A percentile compares a stretch with the other conserved stretches of the same genome.
These are phyloP conservation scores for Perognathus longimembris DNA, from an alignment of 2,113 vertebrate species.

Conservation along the genomic window DNA sequence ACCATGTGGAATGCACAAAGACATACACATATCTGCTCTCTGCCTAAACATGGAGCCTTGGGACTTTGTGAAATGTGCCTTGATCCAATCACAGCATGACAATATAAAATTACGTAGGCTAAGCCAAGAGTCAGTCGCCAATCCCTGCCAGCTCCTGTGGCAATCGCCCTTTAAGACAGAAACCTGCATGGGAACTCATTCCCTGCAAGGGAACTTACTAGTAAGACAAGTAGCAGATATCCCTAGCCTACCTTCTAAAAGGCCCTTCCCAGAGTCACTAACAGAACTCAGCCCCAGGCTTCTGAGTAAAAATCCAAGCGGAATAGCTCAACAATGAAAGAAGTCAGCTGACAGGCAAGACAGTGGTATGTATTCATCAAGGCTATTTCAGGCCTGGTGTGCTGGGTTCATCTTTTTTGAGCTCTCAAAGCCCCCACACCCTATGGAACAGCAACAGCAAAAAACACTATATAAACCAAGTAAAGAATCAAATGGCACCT, in stretches of 20 bases:
- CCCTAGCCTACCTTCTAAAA: not conserved
- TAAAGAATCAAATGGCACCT: not conserved
- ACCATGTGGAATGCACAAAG: not conserved
- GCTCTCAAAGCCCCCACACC: not conserved
- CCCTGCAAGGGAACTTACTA: not conserved
- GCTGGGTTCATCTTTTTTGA: too few relatives aligned
- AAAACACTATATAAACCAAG: not conserved
- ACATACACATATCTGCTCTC: not conserved
- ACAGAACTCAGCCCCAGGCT: not conserved
- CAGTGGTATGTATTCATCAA: too few relatives aligned
- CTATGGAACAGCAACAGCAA: not conserved
- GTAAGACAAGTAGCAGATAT: not conserved
- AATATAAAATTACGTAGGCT: not conserved
- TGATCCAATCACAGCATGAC: not conserved
- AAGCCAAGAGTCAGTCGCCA: not conserved
- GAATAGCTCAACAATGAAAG: not conserved
- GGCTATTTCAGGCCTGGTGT: not conserved
- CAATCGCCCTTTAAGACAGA: not conserved
- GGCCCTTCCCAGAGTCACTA: constrained; percentile 5
- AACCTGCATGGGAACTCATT: not conserved
- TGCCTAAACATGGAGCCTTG: not conserved
- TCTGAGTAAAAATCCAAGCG: not conserved
- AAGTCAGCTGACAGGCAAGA: too few relatives aligned
- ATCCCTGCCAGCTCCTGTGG: not conserved
- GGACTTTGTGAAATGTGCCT: not conserved